phyloP scores from a whole-genome alignment of 2,113 vertebrate species.

The Erythrocercus mccallii region DNA sequence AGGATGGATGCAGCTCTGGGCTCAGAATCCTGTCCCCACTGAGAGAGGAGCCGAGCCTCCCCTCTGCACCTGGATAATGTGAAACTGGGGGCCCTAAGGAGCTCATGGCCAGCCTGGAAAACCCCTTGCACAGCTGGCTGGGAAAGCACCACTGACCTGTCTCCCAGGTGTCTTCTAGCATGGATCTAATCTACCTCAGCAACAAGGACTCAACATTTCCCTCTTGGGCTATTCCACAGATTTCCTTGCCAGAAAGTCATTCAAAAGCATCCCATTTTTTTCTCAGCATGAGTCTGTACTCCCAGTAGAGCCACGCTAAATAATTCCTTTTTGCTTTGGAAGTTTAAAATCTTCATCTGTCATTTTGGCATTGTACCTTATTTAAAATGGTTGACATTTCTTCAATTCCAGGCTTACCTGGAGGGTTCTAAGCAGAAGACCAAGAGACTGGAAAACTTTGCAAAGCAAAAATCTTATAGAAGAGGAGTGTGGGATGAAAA shows the following conservation, averaged over 20 bases:
- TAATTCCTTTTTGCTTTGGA: constrained; percentile 56
- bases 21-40: neutral
- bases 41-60: neutral
- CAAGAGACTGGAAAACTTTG: constrained; percentile 53
- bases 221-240: constrained; percentile 22
- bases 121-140: rapidly evolving
- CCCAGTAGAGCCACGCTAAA: constrained; percentile 51
- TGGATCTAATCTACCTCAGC: neutral
- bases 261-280: constrained; percentile 43
- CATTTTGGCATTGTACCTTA: constrained; percentile 31
- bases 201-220: neutral
- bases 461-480: constrained; percentile 23
- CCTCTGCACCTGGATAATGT: neutral
- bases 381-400: constrained; percentile 53
- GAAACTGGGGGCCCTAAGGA: neutral
- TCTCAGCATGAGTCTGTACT: neutral
- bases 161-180: neutral
- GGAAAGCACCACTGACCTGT: neutral
- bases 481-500: constrained; percentile 30
- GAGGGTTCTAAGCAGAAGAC: constrained; percentile 51
- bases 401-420: constrained; percentile 57
- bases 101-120: neutral
- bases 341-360: constrained; percentile 56
- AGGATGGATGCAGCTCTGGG: rapidly evolving
- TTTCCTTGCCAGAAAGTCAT: constrained; percentile 18